A percentile compares a stretch with the other conserved stretches of the same genome.
phyloP scores from a whole-genome alignment of 1,140 invertebrate genomes.

The Sipha flava region DNA sequence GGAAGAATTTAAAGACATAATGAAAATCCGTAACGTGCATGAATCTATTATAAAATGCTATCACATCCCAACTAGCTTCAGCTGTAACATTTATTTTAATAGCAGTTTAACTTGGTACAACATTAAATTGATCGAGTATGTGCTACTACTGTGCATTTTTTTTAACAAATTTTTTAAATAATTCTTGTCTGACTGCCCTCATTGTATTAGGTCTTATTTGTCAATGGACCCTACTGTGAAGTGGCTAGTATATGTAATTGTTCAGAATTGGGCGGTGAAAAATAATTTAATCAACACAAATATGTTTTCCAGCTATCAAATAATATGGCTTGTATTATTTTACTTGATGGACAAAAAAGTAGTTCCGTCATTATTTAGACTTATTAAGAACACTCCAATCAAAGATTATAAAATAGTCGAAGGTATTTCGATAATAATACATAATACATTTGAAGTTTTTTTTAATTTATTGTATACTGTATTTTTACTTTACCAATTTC shows the following conservation, averaged over 20 bases:
- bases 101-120: neutral
- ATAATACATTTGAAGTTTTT: neutral
- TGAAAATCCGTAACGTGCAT: neutral
- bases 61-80: neutral
- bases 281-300: neutral
- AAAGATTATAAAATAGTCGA: neutral
- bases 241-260: neutral
- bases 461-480: neutral
- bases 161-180: neutral
- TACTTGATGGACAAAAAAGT: neutral
- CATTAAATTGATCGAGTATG: neutral
- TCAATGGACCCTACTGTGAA: neutral
- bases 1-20: neutral
- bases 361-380: neutral
- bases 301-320: neutral
- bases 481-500: neutral
- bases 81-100: neutral
- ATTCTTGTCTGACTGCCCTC: neutral
- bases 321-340: constrained; percentile 7
- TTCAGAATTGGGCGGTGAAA: neutral
- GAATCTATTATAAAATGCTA: constrained; percentile 10
- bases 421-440: neutral
- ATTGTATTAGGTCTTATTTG: neutral
- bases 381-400: neutral
- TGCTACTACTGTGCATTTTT: neutral